Percentiles rank a stretch among this genome's conserved stretches.
Conservation (phyloP, 2,113 vertebrate genomes). For the Cricetomys ansorgei region DNA sequence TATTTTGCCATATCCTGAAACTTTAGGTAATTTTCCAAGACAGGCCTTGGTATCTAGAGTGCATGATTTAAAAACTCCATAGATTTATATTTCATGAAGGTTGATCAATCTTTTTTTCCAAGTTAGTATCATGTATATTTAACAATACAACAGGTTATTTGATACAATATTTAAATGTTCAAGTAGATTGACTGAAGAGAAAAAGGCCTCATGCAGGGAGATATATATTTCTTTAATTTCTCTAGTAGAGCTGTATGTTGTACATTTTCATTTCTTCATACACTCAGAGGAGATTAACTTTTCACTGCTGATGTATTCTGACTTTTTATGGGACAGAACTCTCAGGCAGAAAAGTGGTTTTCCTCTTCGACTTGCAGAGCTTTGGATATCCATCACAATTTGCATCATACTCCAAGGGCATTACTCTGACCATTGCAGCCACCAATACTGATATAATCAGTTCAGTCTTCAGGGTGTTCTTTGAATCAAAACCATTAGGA, state of each 20-base stretch:
- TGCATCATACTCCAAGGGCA: conserved; percentile 62
- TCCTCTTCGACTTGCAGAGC: conserved; percentile 52
- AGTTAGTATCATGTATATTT: conserved; percentile 24
- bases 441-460: conserved; percentile 70
- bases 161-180: conserved; percentile 33
- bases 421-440: conserved; percentile 68
- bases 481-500: conserved; percentile 65
- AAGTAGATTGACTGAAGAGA: conserved; percentile 22
- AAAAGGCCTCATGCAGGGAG: neutral
- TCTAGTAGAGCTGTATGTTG: neutral
- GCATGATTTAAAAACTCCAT: conserved; percentile 6
- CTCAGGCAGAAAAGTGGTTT: conserved; percentile 72
- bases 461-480: conserved; percentile 61
- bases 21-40: conserved; percentile 25
- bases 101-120: neutral
- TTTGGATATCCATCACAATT: conserved; percentile 71
- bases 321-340: conserved; percentile 55
- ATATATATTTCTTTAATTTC: conserved; percentile 11
- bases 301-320: conserved; percentile 59
- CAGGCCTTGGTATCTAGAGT: neutral
- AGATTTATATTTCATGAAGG: neutral
- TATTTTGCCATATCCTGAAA: conserved; percentile 4
- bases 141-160: neutral
- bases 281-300: conserved; percentile 58
- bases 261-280: conserved; percentile 63